A percentile compares a stretch with the other conserved stretches of the same genome.
Conservation (phyloP, 2,888 invertebrate genomes). For the Drosophila acutilabella region DNA sequence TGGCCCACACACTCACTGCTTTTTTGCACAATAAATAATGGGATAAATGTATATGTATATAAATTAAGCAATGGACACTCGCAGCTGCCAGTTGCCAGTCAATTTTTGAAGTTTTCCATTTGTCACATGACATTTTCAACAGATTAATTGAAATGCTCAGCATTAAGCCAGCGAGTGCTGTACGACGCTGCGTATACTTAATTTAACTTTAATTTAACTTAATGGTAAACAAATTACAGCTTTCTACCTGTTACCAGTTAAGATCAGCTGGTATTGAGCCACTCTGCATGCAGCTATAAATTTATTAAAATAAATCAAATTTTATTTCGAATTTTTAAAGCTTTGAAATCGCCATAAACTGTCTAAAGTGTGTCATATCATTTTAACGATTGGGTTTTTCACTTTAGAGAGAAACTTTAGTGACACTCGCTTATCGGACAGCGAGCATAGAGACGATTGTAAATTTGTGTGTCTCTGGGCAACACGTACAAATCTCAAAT, state of each 20-base stretch:
- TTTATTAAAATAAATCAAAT: too few species aligned
- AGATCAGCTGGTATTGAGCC: too few species aligned
- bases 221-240: too few species aligned
- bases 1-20: too few species aligned
- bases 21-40: constrained; percentile 35
- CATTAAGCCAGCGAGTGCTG: not conserved
- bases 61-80: constrained; percentile 50
- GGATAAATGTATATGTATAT: constrained; percentile 49
- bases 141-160: constrained; percentile 30
- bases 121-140: constrained; percentile 47
- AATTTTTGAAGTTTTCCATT: constrained; percentile 46
- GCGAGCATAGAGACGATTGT: constrained; percentile 18
- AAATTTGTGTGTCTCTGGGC: constrained; percentile 27
- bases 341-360: constrained; percentile 4
- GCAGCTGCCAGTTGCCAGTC: constrained; percentile 39
- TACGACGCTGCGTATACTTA: not conserved
- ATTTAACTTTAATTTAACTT: not conserved
- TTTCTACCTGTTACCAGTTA: not conserved
- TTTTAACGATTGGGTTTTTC: constrained; percentile 15
- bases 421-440: constrained; percentile 26
- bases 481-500: constrained; percentile 70
- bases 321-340: not conserved
- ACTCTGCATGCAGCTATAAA: too few species aligned
- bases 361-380: not conserved
- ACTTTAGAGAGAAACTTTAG: not conserved